Conservation (phyloP, 2,113 vertebrate genomes). For the Agapornis roseicollis region DNA sequence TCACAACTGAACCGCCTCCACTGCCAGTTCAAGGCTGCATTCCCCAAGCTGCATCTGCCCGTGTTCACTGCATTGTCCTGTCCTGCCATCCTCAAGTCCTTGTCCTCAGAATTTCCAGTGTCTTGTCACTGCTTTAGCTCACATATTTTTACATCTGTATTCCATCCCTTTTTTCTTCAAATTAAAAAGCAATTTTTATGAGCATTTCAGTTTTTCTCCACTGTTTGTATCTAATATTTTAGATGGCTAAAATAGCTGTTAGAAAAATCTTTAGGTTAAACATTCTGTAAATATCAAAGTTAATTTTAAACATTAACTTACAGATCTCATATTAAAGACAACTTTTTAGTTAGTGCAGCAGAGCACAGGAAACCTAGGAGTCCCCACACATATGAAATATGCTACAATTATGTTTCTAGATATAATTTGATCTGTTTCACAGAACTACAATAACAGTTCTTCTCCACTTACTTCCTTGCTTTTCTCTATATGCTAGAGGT, state of each 20-base stretch:
- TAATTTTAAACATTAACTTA: not conserved
- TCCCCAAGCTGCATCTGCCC: not conserved
- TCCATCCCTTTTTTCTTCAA: not conserved
- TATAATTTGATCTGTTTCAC: not conserved
- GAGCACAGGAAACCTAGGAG: not conserved
- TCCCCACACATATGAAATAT: not conserved
- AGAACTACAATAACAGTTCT: not conserved
- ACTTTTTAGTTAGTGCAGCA: not conserved
- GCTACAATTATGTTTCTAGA: not conserved
- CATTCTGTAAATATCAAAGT: not conserved
- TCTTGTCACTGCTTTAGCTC: not conserved
- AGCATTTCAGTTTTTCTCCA: not conserved
- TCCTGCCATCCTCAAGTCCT: not conserved
- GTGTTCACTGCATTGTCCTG: not conserved
- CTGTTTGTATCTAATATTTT: not conserved
- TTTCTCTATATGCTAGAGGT: not conserved
- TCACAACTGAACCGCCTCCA: not conserved
- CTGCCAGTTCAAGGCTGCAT: not conserved
- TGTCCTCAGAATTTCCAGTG: not conserved
- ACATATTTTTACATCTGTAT: not conserved
- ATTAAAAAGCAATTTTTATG: not conserved
- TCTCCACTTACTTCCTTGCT: not conserved
- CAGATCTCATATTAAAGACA: not conserved
- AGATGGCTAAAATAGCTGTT: not conserved
- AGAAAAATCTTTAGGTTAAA: not conserved